Base-by-base conservation (phyloP, 2,113 vertebrate genomes). In the Toxostoma redivivum region DNA sequence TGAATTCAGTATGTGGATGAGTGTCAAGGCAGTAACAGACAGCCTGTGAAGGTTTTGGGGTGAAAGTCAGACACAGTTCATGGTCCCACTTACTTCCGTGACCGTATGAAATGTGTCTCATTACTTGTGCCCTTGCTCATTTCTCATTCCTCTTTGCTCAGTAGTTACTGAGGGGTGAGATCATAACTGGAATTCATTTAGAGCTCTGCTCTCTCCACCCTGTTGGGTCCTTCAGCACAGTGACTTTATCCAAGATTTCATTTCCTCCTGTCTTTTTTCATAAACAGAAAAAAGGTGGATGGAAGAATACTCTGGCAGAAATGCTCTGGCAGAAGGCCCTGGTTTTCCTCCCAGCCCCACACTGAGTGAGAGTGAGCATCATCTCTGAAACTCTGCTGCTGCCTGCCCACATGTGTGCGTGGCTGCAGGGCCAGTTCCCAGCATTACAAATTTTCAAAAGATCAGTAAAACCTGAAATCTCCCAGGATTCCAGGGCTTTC, bases 141-240 rank as follows among this genome's bases (percentile, higher is more conserved):
- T 95, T 64, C 92, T 88, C 79, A 57, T 95, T 86, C 72, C 15
- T 94, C 88, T 79, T 66, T 92, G 61, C 72, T 95, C 92, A 78
- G 87, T 65, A 71, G 81, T 92, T 74, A 54, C 20, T 74, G 74
- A 79, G 72, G 92, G 92, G 27, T 97, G 96, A 96, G 93, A 80
- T 96, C 94, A 96, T 95, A 84, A 60, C 88, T 96, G 93, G 92
- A 90, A 84, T 77, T 88, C 71, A 77, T 92, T 95, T 92, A 44
- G 71, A 92, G 53, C 78, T 64, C 3, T 40, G 35, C 14, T 88
- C 93, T 80, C 90, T 88, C 92, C 81, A 33, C 96, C 94, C 92
- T 80, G 62, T 53, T 94, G 89, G 37, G 88, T 95, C 82, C 94
- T 97, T 94, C 77, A 78, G 73, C 86, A 82, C 51, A 64, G 40